Base-by-base conservation (phyloP, 2,113 vertebrate genomes). In the Polypterus senegalus region DNA sequence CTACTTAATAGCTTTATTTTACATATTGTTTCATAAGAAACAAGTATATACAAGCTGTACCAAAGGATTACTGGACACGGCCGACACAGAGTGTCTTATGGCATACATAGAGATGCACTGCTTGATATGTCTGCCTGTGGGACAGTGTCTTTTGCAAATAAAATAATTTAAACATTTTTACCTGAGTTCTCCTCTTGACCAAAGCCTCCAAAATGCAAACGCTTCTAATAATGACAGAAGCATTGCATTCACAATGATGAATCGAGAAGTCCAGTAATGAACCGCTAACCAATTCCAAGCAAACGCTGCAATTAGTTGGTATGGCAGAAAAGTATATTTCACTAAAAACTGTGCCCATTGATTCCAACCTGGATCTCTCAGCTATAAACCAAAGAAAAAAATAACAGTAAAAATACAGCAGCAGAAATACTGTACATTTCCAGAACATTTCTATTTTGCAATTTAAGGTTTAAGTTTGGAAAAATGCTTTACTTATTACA, bases 251-350 rank as follows among this genome's bases (percentile, higher is more conserved):
- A 94, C 87, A 3, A 96, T 93, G 63, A 96, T 86, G 72, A 97
- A 91, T 57, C 91, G 88, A 2, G 94, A 93, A 0, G 91, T 97
- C 94, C 94, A 98, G 74, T 95, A 97, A 65, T 98, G 93, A 57
- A 90, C 80, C 1, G 90, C 83, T 62, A 98, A 72, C 94, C 93
- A 97, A 73, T 93, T 89, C 90, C 91, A 95, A 1, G 94, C 93
- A 75, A 97, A 94, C 70, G 92, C 93, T n/a, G 91, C 92, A 10
- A 97, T 85, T 71, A 98, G 74, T 75, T 96, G 92, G 76, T 97
- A 96, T 0, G 94, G 94, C 59, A 97, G 81, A 73, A 96, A 80
- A 53, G 84, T 68, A 67, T 89, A 97, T 57, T 97, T 97, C 7
- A 93, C 77, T 6, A 88, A 76, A 69, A 97, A 97, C 74, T 92